These are phyloP conservation scores for Parapsyche elsis DNA, from an alignment of 1,140 invertebrate species.

Conservation along the genomic window DNA sequence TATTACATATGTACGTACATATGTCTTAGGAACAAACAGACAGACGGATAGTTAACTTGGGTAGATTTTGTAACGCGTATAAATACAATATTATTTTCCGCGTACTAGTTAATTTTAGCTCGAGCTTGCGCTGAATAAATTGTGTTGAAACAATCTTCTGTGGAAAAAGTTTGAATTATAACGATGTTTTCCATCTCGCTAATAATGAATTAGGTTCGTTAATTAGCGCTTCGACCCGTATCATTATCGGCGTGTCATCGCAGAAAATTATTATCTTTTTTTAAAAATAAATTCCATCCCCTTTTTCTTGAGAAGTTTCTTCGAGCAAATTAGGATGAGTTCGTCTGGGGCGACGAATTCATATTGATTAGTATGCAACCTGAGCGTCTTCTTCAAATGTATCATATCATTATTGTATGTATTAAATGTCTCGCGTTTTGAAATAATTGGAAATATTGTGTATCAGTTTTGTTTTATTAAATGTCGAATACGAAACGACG, in stretches of 20 bases:
- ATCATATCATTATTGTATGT: slow-evolving; percentile 1
- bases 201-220: slow-evolving; percentile 17
- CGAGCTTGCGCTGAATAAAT: too few species aligned
- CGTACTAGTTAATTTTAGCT: neutral
- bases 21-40: too few species aligned
- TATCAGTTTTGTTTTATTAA: too few species aligned
- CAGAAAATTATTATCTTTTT: slow-evolving; percentile 18
- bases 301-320: neutral
- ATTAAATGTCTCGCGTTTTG: neutral
- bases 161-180: slow-evolving; percentile 1
- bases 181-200: slow-evolving; percentile 15
- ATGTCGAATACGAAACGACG: too few species aligned
- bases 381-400: neutral
- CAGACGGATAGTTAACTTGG: too few species aligned
- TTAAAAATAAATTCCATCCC: neutral
- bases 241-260: slow-evolving; percentile 16
- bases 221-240: slow-evolving; percentile 11
- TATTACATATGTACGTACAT: too few species aligned
- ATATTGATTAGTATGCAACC: slow-evolving; percentile 1
- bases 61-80: too few species aligned
- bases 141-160: neutral
- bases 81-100: neutral
- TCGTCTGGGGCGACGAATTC: neutral
- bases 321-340: neutral
- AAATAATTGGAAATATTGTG: too few species aligned